Conservation (phyloP, 2,888 invertebrate genomes). For the Scrobipalpa atriplicella region DNA sequence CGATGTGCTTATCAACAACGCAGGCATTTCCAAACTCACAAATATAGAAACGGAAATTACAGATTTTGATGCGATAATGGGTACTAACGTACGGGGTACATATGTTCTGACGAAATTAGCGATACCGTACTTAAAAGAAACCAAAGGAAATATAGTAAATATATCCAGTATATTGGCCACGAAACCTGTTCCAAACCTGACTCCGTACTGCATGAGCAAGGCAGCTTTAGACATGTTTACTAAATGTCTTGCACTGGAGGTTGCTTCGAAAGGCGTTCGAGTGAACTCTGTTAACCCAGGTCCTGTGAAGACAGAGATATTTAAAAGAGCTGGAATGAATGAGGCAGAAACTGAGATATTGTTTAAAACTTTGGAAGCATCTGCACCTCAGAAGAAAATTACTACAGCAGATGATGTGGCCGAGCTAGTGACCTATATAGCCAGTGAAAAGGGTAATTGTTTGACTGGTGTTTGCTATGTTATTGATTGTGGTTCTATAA, state of each 20-base stretch:
- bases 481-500: constrained; percentile 61
- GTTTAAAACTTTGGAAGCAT: constrained; percentile 47
- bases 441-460: constrained; percentile 61
- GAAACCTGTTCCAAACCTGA: constrained; percentile 53
- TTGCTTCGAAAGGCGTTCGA: constrained; percentile 60
- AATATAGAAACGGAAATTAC: constrained; percentile 45
- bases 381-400: constrained; percentile 54
- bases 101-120: constrained; percentile 55
- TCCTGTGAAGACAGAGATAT: constrained; percentile 61
- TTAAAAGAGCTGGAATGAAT: constrained; percentile 56
- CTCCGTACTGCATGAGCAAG: constrained; percentile 68
- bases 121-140: constrained; percentile 54
- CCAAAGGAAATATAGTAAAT: constrained; percentile 64
- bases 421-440: constrained; percentile 59
- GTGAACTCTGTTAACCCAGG: constrained; percentile 70
- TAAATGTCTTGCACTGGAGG: constrained; percentile 62
- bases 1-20: constrained; percentile 66
- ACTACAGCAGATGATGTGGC: constrained; percentile 59
- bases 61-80: constrained; percentile 57
- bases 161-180: constrained; percentile 61
- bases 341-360: constrained; percentile 50
- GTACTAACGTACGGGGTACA: constrained; percentile 63
- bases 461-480: constrained; percentile 60
- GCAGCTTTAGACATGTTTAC: constrained; percentile 69
- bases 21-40: constrained; percentile 51